Percentiles rank a stretch among this genome's conserved stretches.
Evolutionary conservation across 2,797 vertebrate genomes (phyloP).

Genomic region (Crypturellus tataupa): DNA sequence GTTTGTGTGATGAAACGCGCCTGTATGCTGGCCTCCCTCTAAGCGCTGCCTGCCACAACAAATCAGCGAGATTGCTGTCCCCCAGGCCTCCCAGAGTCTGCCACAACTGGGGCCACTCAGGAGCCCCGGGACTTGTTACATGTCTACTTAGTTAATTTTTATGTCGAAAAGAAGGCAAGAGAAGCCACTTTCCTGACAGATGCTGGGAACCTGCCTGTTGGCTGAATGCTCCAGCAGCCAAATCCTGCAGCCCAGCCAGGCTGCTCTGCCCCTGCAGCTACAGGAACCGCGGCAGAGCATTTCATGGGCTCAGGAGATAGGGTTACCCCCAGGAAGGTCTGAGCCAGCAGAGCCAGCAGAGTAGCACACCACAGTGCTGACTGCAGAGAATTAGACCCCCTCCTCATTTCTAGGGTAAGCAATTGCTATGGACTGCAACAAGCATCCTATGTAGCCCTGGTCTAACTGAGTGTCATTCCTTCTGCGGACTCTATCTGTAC

Average conservation of each 20-base stretch:
- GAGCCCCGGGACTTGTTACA: not conserved
- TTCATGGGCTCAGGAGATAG: not conserved
- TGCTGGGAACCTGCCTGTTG: slow-evolving; percentile 28
- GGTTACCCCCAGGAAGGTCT: not conserved
- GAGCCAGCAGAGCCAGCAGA: not conserved
- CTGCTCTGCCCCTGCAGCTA: slow-evolving; percentile 18
- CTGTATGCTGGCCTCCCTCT: slow-evolving; percentile 41
- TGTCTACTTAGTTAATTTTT: slow-evolving; percentile 25
- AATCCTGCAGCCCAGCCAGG: not conserved
- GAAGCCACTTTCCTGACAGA: slow-evolving; percentile 11
- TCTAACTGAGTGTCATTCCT: not conserved
- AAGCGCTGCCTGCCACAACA: slow-evolving; percentile 60
- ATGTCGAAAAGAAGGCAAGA: slow-evolving; percentile 10
- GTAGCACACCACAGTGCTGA: not conserved
- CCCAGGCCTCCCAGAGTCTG: not conserved
- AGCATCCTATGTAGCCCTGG: not conserved
- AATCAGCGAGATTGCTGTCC: slow-evolving; percentile 45
- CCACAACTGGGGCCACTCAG: not conserved
- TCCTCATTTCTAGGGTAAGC: not conserved
- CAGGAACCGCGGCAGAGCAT: not conserved
- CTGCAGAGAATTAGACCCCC: not conserved
- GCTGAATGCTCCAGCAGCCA: not conserved
- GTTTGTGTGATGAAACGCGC: slow-evolving; percentile 52
- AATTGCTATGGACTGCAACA: not conserved
- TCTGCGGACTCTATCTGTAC: rapidly evolving